Conservation (phyloP, 2,113 vertebrate species). For the Crypturellus undulatus region DNA sequence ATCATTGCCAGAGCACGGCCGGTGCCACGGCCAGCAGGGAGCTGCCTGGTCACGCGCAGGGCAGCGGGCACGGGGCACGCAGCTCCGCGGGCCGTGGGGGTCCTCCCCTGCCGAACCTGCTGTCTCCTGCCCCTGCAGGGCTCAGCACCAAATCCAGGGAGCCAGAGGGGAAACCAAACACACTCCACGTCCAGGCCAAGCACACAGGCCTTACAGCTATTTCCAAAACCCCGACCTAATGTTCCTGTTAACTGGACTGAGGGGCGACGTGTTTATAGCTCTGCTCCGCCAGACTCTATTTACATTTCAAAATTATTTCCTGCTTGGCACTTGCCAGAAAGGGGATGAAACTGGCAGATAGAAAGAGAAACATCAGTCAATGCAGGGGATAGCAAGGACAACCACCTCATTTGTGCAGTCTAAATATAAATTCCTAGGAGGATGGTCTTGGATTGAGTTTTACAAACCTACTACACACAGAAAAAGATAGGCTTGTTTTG, state of each 20-base stretch:
- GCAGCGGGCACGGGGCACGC: background rate
- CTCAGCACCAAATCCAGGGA: background rate
- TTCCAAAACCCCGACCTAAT: background rate
- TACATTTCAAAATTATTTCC: background rate
- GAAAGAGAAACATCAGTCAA: background rate
- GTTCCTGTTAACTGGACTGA: background rate
- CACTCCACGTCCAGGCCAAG: accelerated
- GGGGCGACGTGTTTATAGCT: background rate
- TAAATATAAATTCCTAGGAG: background rate
- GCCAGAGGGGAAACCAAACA: background rate
- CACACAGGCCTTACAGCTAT: background rate
- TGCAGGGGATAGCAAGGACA: background rate
- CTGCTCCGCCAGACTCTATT: background rate
- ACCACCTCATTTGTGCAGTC: background rate
- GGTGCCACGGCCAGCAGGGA: background rate
- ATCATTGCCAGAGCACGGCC: background rate
- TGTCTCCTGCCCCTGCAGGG: background rate
- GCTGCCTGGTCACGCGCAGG: no score
- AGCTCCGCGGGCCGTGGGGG: background rate
- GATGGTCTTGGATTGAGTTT: background rate
- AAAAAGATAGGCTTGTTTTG: background rate
- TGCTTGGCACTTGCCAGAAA: background rate
- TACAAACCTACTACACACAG: background rate
- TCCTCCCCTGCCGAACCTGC: accelerated
- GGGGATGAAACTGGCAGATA: background rate